Base-by-base conservation (phyloP, 2,113 vertebrate genomes). In the Salvelinus alpinus region DNA sequence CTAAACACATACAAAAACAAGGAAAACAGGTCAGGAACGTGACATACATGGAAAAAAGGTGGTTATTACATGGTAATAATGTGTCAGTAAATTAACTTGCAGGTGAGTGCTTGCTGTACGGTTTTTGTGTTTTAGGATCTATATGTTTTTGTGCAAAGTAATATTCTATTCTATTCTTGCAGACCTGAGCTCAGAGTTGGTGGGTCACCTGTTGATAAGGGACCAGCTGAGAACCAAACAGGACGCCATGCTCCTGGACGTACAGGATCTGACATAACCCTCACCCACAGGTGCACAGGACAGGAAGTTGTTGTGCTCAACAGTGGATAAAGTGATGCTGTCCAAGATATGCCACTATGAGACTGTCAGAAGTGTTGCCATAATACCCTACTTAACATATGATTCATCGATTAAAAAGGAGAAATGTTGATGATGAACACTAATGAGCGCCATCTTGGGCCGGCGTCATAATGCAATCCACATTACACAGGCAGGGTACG, bases 211-310 rank as follows among this genome's bases (percentile, higher is more conserved):
- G 66, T 34, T 94, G 82, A 79, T 91, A 0, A 86, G 93, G 54
- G 93, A 94, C 86, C 90, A 94, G 77, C 84, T 93, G 79, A 90
- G 88, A 80, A 94, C 88, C 0, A 92, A 89, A 78, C 92, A 94
- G 84, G 93, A 94, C n/a, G 93, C 93, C 79, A 87, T 94, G 89
- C 85, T 94, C 69, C 80, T 94, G 74, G 93, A 94, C 6, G 91
- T 94, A 22, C 90, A 93, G 88, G 93, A 94, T 86, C 81, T 94
- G 82, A 94, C 93, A 76, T 92, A 80, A 69, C 4, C 3, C 1
- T 27, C 0, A 24, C 64, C 25, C 22, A 31, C 22, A 67, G 20
- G 57, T 18, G 8, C 16, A 60, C 83, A 89, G 81, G 87, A 90
- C n/a, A 20, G 24, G 48, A 57, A 59, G 29, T 38, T 3, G 20